These are phyloP conservation scores for Thera obeliscata DNA, from an alignment of 2,888 invertebrate species.

Conservation along the genomic window DNA sequence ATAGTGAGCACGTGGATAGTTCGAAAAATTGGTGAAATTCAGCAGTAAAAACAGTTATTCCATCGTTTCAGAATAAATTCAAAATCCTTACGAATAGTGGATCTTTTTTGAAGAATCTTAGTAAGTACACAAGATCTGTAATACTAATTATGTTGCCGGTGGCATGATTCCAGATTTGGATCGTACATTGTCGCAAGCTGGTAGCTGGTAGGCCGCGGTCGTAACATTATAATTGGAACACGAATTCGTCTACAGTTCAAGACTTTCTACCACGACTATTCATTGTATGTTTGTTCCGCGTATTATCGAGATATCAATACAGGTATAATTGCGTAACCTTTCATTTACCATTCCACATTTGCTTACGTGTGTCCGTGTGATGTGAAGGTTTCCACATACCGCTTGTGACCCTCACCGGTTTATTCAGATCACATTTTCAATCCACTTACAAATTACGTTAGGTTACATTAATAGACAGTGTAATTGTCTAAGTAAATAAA, in stretches of 20 bases:
- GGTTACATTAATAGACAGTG: neutral
- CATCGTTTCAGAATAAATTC: constrained; percentile 57
- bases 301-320: constrained; percentile 56
- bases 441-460: constrained; percentile 10
- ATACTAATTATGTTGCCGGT: constrained; percentile 57
- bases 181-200: constrained; percentile 46
- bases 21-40: constrained; percentile 76
- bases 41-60: constrained; percentile 68
- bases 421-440: constrained; percentile 41
- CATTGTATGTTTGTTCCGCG: constrained; percentile 9
- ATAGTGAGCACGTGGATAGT: constrained; percentile 89
- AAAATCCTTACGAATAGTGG: constrained; percentile 56
- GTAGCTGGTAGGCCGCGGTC: constrained; percentile 41
- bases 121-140: constrained; percentile 63
- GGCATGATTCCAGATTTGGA: constrained; percentile 64
- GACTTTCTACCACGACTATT: constrained; percentile 5
- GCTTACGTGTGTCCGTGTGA: constrained; percentile 75
- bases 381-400: constrained; percentile 76
- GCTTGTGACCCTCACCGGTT: constrained; percentile 75
- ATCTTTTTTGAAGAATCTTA: constrained; percentile 61
- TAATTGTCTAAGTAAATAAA: constrained; percentile 4
- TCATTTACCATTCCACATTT: constrained; percentile 77
- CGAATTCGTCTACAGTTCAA: constrained; percentile 6
- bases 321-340: constrained; percentile 81
- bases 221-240: constrained; percentile 14